Base-by-base conservation (phyloP, 2,113 vertebrate species). In the Oenanthe melanoleuca region DNA sequence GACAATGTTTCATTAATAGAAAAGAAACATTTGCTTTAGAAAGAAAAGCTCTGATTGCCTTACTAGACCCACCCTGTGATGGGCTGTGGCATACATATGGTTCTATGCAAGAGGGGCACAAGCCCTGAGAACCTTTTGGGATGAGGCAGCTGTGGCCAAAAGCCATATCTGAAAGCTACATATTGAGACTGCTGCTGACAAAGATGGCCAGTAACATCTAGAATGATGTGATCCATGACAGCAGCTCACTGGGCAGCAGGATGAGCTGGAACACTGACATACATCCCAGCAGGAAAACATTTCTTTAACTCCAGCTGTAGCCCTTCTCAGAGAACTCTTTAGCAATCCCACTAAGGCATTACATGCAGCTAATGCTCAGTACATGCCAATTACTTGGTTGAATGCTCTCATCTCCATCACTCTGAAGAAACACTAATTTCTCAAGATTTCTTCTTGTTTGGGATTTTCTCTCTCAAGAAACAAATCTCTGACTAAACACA, bases 181-280 rank as follows among this genome's bases (percentile, higher is more conserved):
- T 61, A 38, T 4, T 1, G 5, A 80, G 71, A 88, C 3, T 5
- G 11, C 73, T 88, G 50, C 38, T 89, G 79, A 40, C 37, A 85
- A 79, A 85, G 29, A 34, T 6, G 22, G 67, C 8, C 69, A 71
- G 50, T 28, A 47, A 74, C 65, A 74, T 55, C 52, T n/a, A 67
- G 26, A 92, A 52, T 6, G 17, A 77, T 22, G 52, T 25, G 56
- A 94, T 52, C 44, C 52, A 37, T 5, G 26, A 28, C 25, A 78
- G 56, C 56, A 88, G 86, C 83, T 91, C 5, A 1, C 49, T 0
- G 0, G 28, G 64, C 0, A 0, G 38, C 47, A 63, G 45, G 69
- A 90, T 80, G 37, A 40, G 26, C 65, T 86, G 4, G 12, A 82
- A 52, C 44, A 49, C 12, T 52, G 55, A 85, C 28, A n/a, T 3